phyloP scores from a whole-genome alignment of 2,797 vertebrate genomes.

The Salmo trutta region DNA sequence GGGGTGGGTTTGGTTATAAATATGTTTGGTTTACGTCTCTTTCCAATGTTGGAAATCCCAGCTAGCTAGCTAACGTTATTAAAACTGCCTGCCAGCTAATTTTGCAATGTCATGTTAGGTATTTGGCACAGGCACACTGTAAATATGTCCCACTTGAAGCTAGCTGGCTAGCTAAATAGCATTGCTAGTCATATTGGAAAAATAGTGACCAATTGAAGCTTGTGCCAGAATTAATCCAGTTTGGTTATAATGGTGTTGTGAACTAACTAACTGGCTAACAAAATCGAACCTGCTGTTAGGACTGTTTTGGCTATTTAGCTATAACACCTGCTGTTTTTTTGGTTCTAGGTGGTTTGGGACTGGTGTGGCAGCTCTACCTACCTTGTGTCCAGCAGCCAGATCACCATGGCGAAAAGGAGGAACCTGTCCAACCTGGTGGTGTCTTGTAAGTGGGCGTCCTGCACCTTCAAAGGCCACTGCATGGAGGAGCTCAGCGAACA shows the following conservation, averaged over 20 bases:
- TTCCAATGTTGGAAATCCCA: neutral
- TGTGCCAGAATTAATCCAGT: neutral
- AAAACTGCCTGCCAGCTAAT: neutral
- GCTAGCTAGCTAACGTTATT: neutral
- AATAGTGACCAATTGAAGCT: neutral
- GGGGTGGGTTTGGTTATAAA: neutral
- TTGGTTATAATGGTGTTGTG: neutral
- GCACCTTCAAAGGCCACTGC: conserved; percentile 65
- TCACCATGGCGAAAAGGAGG: conserved; percentile 71
- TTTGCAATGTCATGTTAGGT: neutral
- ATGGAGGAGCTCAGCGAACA: conserved; percentile 77
- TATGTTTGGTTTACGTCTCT: neutral
- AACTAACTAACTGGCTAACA: neutral
- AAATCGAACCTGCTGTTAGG: neutral
- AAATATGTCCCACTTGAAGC: neutral
- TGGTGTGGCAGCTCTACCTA: neutral
- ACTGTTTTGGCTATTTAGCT: neutral
- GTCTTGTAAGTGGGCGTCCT: conserved; percentile 70
- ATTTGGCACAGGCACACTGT: neutral
- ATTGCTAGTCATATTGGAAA: neutral
- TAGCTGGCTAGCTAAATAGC: neutral
- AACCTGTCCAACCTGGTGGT: conserved; percentile 63
- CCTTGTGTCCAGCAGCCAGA: neutral
- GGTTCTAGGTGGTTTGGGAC: neutral
- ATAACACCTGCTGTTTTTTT: neutral